Evolutionary conservation across 1,140 invertebrate species (phyloP), one percentile per base, ranked within the genome.

Genomic region (Campoletis sonorensis): DNA sequence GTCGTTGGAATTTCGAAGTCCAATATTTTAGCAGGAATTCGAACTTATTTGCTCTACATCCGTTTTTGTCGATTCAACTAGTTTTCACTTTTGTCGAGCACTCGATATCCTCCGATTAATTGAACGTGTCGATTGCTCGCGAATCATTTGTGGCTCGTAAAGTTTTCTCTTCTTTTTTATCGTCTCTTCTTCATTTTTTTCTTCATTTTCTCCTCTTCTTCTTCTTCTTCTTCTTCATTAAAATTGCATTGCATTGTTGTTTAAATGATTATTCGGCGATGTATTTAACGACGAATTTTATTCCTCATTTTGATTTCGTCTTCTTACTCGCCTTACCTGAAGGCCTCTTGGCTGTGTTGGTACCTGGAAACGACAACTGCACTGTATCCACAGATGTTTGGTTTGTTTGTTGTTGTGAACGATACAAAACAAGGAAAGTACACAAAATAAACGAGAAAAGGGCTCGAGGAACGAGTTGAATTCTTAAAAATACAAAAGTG

Each of bases 241-340:
- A 5, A 72, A n/a, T 72, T 72, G 18, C 71, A 37, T 51, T 40
- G 45, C 30, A 72, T 23, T 37, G 33, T 40, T 72, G 45, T 45
- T 15, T 40, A 72, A 33, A 58, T 8, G 13, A 45, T 79, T 30
- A 5, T 67, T 68, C 37, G 30, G 23, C n/a, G 64, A 68, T 61
- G 67, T 30, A 37, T 37, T 45, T 77, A 51, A 21, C 21, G 67
- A 80, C 71, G 80, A 81, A 83, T 15, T 18, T 82, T n/a, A 1
- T 26, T 27, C 33, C 84, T 87, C 78, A 86, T 81, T 87, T 86
- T 76, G 79, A 85, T 78, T 87, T 87, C 80, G 85, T 87, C 86
- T 83, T 89, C 84, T 87, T 86, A 71, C 68, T 75, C 76, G 58
- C 82, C 79, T 86, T 87, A 85, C 79, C 82, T 81, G 81, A 67